phyloP scores from a whole-genome alignment of 2,797 vertebrate genomes.

The Gallinago solitaria region DNA sequence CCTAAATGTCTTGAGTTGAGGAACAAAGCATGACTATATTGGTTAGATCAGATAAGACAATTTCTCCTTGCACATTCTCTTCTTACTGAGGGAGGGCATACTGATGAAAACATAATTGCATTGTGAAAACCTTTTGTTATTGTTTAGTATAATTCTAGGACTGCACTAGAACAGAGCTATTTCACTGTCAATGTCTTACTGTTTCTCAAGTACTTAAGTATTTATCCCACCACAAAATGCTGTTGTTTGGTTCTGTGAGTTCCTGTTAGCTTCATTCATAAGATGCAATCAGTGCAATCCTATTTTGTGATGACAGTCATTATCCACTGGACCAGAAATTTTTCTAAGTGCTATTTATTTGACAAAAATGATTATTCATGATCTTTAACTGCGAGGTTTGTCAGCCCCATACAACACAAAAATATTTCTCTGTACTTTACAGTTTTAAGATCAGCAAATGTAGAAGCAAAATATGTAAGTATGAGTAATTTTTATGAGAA shows the following conservation, averaged over 20 bases:
- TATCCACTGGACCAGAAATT: constrained; percentile 67
- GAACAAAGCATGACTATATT: constrained; percentile 6
- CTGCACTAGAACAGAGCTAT: constrained; percentile 24
- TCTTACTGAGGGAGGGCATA: background rate
- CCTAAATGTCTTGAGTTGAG: background rate
- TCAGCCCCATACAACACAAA: constrained; percentile 1
- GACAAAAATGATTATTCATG: constrained; percentile 60
- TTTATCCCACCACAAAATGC: constrained; percentile 55
- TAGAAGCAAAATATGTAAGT: constrained; percentile 22
- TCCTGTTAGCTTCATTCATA: constrained; percentile 64
- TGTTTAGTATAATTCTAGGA: background rate
- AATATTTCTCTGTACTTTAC: constrained; percentile 20
- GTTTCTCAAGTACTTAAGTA: constrained; percentile 56
- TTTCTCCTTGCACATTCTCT: background rate
- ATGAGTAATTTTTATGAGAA: constrained; percentile 73
- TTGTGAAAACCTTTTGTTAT: constrained; percentile 3
- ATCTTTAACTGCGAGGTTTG: constrained; percentile 15
- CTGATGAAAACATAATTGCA: background rate
- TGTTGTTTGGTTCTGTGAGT: constrained; percentile 42
- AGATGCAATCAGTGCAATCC: constrained; percentile 63
- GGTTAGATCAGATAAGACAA: background rate
- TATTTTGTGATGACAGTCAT: constrained; percentile 62
- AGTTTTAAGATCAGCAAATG: background rate
- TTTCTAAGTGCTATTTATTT: constrained; percentile 59
- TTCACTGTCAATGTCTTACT: constrained; percentile 47